These are phyloP conservation scores for Idaea dimidiata DNA, from an alignment of 2,888 invertebrate genomes.

Conservation along the genomic window DNA sequence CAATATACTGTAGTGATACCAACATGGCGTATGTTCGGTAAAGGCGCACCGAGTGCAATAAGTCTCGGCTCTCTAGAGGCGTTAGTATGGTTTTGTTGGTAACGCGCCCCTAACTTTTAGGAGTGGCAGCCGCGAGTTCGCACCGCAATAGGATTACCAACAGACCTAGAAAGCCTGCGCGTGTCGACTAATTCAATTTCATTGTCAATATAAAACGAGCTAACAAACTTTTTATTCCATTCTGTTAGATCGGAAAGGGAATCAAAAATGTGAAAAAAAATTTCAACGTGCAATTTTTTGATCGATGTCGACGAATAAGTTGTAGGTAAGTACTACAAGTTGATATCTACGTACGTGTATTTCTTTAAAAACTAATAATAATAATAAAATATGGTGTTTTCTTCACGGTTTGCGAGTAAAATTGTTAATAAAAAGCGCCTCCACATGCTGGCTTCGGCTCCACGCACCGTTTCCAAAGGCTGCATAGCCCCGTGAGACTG, in stretches of 20 bases:
- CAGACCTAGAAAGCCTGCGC: conserved; percentile 59
- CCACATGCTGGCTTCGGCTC: too few relatives aligned
- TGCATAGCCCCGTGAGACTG: too few relatives aligned
- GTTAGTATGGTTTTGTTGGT: conserved; percentile 51
- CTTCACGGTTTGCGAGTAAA: too few relatives aligned
- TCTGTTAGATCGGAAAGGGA: conserved; percentile 29
- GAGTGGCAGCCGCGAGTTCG: conserved; percentile 55
- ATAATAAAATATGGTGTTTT: too few relatives aligned
- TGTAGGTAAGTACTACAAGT: conserved; percentile 12
- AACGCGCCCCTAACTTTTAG: conserved; percentile 57
- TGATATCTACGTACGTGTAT: too few relatives aligned
- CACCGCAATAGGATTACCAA: conserved; percentile 72
- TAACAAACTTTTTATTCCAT: conserved; percentile 35
- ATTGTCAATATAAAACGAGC: conserved; percentile 55
- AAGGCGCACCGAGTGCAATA: conserved; percentile 29
- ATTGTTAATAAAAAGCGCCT: too few relatives aligned
- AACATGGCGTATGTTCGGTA: not conserved
- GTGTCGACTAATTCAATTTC: conserved; percentile 64
- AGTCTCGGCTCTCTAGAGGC: conserved; percentile 45
- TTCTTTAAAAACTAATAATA: too few relatives aligned
- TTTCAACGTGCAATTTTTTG: conserved; percentile 17
- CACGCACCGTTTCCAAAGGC: too few relatives aligned
- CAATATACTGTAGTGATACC: not conserved
- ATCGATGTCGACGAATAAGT: conserved; percentile 17
- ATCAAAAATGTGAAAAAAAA: conserved; percentile 33